Evolutionary conservation across 2,797 vertebrate genomes (phyloP).

Genomic region (Babyrousa celebensis): DNA sequence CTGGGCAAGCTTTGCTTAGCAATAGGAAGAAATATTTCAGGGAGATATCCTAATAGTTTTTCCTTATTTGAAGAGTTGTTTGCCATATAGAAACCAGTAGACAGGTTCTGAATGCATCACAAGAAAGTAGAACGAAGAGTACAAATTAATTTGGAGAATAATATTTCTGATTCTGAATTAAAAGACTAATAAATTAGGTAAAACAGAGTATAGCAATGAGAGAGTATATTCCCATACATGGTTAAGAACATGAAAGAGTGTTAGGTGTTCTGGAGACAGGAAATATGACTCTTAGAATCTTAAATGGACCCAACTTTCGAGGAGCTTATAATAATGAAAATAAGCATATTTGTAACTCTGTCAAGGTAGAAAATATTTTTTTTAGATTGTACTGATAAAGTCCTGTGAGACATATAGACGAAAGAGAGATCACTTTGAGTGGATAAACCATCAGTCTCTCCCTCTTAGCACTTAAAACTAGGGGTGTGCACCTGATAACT

Average conservation of each 20-base stretch:
- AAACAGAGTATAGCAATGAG: background rate
- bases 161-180: constrained; percentile 40
- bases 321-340: constrained; percentile 28
- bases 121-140: background rate
- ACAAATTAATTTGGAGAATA: constrained; percentile 56
- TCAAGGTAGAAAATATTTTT: constrained; percentile 13
- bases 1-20: background rate
- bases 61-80: constrained; percentile 1
- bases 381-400: constrained; percentile 7
- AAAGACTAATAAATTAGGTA: background rate
- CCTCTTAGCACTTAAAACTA: background rate
- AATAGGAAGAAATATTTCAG: background rate
- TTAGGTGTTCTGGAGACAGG: background rate
- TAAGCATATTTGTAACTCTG: constrained; percentile 38
- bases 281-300: background rate
- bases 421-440: background rate
- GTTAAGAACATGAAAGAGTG: background rate
- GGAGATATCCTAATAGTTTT: background rate
- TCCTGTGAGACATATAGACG: background rate
- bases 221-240: background rate
- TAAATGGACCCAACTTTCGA: background rate
- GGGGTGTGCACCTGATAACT: background rate
- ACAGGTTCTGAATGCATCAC: background rate
- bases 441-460: background rate
- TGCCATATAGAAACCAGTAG: background rate